Evolutionary conservation across 2,797 vertebrate genomes (phyloP).

Genomic region (Muscicapa comitata): DNA sequence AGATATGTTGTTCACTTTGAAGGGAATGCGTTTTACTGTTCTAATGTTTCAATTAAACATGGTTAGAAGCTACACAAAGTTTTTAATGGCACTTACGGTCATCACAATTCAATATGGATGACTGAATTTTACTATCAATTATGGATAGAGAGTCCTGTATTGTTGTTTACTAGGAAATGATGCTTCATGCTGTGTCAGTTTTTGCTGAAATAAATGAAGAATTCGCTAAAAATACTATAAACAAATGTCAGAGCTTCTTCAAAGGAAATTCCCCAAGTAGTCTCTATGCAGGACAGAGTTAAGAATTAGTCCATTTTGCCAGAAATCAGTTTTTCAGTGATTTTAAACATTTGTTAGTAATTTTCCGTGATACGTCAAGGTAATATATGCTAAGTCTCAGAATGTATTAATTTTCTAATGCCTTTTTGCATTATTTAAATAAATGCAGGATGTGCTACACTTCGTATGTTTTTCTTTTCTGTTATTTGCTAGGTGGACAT

Average conservation of each 20-base stretch:
- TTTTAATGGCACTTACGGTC: conserved; percentile 52
- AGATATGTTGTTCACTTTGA: not conserved
- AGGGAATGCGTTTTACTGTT: conserved; percentile 27
- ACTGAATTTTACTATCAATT: conserved; percentile 61
- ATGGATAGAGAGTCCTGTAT: conserved; percentile 40
- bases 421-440: not conserved
- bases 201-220: conserved; percentile 28
- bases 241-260: not conserved
- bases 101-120: conserved; percentile 50
- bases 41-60: conserved; percentile 51
- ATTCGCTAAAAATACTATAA: not conserved
- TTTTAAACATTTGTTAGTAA: not conserved
- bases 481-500: not conserved
- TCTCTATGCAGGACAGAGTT: not conserved
- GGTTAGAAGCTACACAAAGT: conserved; percentile 48
- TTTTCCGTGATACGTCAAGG: not conserved
- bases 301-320: not conserved
- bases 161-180: conserved; percentile 46
- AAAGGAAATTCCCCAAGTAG: not conserved
- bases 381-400: not conserved
- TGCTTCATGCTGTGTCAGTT: conserved; percentile 17
- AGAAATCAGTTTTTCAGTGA: not conserved
- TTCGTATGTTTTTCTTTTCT: not conserved
- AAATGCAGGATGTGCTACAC: not conserved
- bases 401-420: not conserved